Evolutionary conservation across 2,888 invertebrate species (phyloP).

Genomic region (Neelides folsomi): DNA sequence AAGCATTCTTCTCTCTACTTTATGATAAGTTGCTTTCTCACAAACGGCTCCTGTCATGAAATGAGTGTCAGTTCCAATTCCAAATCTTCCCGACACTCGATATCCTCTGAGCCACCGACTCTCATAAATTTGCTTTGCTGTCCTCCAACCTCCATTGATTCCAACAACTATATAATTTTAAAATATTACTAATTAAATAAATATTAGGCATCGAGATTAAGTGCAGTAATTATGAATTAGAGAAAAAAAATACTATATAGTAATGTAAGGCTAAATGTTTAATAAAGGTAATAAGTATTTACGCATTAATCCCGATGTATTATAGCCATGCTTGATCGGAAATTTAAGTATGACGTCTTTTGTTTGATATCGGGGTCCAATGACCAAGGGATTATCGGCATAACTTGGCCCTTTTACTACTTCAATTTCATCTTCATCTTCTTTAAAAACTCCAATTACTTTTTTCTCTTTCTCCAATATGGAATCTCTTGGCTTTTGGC

Average conservation of each 20-base stretch:
- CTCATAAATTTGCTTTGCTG: slow-evolving; percentile 46
- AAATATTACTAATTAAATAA: too few relatives aligned
- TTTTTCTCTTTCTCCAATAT: background rate
- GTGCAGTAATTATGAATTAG: background rate
- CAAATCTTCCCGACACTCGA: slow-evolving; percentile 59
- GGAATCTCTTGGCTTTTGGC: background rate
- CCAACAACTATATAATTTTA: slow-evolving; percentile 51
- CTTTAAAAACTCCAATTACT: background rate
- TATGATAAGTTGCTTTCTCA: slow-evolving; percentile 54
- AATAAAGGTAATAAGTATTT: slow-evolving; percentile 35
- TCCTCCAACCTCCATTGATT: slow-evolving; percentile 51
- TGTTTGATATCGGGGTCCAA: slow-evolving; percentile 59
- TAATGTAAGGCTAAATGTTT: background rate
- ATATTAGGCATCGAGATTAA: slow-evolving; percentile 5
- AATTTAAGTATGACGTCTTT: slow-evolving; percentile 51
- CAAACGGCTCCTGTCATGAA: slow-evolving; percentile 57
- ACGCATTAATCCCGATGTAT: slow-evolving; percentile 63
- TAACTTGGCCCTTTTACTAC: slow-evolving; percentile 52
- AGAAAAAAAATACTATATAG: background rate
- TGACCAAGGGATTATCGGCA: slow-evolving; percentile 59
- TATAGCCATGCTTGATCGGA: slow-evolving; percentile 48
- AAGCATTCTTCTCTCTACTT: slow-evolving; percentile 54
- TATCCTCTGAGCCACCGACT: slow-evolving; percentile 55
- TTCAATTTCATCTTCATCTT: slow-evolving; percentile 9
- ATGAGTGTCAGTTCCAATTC: slow-evolving; percentile 59